A percentile compares a stretch with the other conserved stretches of the same genome.
Evolutionary conservation across 2,888 invertebrate species (phyloP).

Genomic region (Ornithoptera priamus): DNA sequence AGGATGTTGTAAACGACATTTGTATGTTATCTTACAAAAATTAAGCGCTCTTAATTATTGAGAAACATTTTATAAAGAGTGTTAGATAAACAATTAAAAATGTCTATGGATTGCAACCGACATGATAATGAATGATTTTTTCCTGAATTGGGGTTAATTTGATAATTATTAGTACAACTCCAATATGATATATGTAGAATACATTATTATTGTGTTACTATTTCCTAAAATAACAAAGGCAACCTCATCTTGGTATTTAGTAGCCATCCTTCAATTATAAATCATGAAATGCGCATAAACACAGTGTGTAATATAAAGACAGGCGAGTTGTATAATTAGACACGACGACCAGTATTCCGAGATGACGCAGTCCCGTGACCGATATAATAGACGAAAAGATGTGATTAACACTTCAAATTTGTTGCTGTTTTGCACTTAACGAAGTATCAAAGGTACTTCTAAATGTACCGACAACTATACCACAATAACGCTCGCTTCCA

Average conservation of each 20-base stretch:
- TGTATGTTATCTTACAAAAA: no score
- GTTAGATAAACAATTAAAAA: no score
- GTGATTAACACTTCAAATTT: constrained; percentile 9
- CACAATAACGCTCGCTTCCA: constrained; percentile 21
- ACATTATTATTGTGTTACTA: neutral
- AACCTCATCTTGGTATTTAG: neutral
- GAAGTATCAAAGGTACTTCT: constrained; percentile 18
- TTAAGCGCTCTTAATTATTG: no score
- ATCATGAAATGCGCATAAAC: neutral
- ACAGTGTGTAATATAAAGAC: neutral
- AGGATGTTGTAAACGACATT: no score
- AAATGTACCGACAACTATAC: constrained; percentile 32
- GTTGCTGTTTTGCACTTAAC: neutral
- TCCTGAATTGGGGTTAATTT: no score
- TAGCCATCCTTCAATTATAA: neutral
- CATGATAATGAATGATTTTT: no score
- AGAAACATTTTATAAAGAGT: no score
- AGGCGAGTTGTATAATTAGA: constrained; percentile 62
- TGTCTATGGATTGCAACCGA: no score
- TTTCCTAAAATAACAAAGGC: neutral
- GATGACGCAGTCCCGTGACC: constrained; percentile 67
- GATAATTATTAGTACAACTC: no score
- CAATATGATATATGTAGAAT: no score
- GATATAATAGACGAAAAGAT: constrained; percentile 37
- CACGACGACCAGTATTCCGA: constrained; percentile 69